Base-by-base conservation (phyloP, 2,888 invertebrate genomes). In the Volucella inanis region DNA sequence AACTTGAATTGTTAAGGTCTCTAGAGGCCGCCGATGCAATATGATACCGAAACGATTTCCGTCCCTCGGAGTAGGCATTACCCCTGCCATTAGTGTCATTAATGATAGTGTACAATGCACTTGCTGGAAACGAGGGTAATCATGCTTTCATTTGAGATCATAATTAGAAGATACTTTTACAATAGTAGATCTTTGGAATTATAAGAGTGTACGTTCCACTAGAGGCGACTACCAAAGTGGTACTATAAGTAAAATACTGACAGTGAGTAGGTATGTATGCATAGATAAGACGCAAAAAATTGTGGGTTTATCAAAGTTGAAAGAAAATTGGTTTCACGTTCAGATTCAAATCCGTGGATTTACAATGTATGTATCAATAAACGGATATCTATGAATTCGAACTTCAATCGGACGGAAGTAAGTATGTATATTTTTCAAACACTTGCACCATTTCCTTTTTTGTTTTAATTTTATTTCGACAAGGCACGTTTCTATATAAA, bases 161-260 rank as follows among this genome's bases (percentile, higher is more conserved):
- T 49, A 57, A 75, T 75, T 65, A 75, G 75, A 38, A 49, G 39
- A 41, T 18, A 14, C 45, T 43, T 43, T 54, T 18, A 22, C 9
- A n/a, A n/a, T n/a, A n/a, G n/a, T 15, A 43, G 22, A 15, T 41
- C 12, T 50, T 22, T n/a, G 14, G 31, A 38, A 22, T 4, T 18
- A 9, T 11, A 3, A 10, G 14, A 31, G 10, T 31, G 22, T 15
- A 49, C 38, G 64, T 9, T 49, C 39, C 11, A 45, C 49, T 3
- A 12, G 11, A 31, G 11, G 10, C 18, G 12, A 11, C 31, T 54
- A 22, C 8, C 18, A 4, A 31, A 31, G 31, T 31, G 31, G 31
- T 4, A 6, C 31, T 31, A 31, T 2, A 4, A 31, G 31, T 31
- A 6, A 31, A 31, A 31, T 31, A 8, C 11, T 8, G 12, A 39